These are phyloP conservation scores for Drosophila mimica DNA, from an alignment of 2,888 invertebrate species.

Conservation along the genomic window DNA sequence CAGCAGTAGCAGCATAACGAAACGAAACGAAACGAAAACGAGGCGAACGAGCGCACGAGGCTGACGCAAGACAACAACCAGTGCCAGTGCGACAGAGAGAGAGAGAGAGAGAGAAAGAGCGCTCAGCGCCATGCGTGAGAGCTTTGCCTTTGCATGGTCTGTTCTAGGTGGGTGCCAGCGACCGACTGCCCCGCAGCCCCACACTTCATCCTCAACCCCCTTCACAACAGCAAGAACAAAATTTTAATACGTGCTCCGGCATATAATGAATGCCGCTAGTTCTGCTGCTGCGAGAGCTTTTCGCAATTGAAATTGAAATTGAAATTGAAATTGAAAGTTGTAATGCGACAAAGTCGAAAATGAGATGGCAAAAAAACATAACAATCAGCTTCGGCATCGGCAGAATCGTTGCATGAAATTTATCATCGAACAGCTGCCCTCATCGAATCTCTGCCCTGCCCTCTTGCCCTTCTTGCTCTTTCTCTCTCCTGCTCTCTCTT, in stretches of 20 bases:
- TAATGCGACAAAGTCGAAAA: constrained; percentile 46
- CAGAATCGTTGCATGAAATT: constrained; percentile 42
- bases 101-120: constrained; percentile 10
- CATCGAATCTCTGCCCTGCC: constrained; percentile 12
- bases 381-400: constrained; percentile 3
- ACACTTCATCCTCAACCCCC: neutral
- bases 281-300: constrained; percentile 44
- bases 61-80: constrained; percentile 33
- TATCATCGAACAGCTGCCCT: constrained; percentile 51
- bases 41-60: constrained; percentile 53
- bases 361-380: neutral
- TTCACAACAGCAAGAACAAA: constrained; percentile 4
- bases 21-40: constrained; percentile 58
- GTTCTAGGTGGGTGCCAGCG: constrained; percentile 44
- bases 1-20: constrained; percentile 51
- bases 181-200: constrained; percentile 1
- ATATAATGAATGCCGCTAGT: constrained; percentile 50
- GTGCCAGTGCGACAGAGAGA: constrained; percentile 7
- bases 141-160: constrained; percentile 49
- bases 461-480: constrained; percentile 11
- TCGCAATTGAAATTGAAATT: constrained; percentile 78
- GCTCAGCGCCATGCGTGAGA: constrained; percentile 57
- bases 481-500: constrained; percentile 10
- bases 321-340: constrained; percentile 75
- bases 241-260: constrained; percentile 43